Evolutionary conservation across 2,797 vertebrate genomes (phyloP), one percentile per base, ranked within the genome.

Genomic region (Hybognathus amarus): DNA sequence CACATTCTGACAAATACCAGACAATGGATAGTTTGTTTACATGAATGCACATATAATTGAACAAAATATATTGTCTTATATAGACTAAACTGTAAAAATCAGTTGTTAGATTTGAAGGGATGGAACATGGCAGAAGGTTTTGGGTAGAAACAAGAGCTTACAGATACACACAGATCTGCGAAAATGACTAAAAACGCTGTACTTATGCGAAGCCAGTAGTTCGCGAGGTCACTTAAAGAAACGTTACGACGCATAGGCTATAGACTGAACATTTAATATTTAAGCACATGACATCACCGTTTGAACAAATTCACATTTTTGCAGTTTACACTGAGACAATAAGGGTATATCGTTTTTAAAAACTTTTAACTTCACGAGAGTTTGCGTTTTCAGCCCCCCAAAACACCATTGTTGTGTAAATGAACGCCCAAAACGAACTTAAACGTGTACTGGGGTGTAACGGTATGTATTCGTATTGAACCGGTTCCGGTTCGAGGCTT

Each of bases 1-100:
- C 63, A 36, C 63, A 22, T 20, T 67, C 33, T 67, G 64, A 38
- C 64, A 67, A 67, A 67, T 67, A 67, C 33, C 33, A 67, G 18
- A 22, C 18, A 56, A n/a, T 4, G 1, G 3, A 56, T n/a, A 56
- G 54, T n/a, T 3, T 1, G 4, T 59, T 59, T 24, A 11, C 54
- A n/a, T 59, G n/a, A n/a, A 24, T 4, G 20, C 54, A 56, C 22
- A 22, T 56, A 56, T 56, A 56, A n/a, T n/a, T 3, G 22, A n/a
- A 56, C 9, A 56, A n/a, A 56, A n/a, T 11, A 11, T 56, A 56
- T 11, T 10, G 22, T 54, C 8, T 54, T 17, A 64, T 17, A 64
- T 64, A 36, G 8, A 66, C 27, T 33, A 11, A 42, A 18, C 3
- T 18, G 3, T 33, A 64, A 33, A 64, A 64, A 64, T 9, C 17